These are phyloP conservation scores for Tokudaia muenninki DNA, from an alignment of 2,797 vertebrate genomes.

Conservation along the genomic window DNA sequence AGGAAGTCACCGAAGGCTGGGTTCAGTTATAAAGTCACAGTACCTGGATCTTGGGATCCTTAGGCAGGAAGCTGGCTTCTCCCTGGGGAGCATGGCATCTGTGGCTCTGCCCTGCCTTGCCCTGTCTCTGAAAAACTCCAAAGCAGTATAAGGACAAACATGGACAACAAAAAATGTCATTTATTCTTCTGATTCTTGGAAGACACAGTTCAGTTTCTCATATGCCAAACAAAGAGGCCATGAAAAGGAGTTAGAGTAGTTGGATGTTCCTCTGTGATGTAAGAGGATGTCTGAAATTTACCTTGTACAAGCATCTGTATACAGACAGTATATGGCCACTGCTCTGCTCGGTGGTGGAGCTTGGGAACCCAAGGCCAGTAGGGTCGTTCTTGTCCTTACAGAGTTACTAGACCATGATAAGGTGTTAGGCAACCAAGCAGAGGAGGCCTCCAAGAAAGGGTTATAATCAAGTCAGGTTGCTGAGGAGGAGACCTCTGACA, in stretches of 20 bases:
- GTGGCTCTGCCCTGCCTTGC: fast-evolving
- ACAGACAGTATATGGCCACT: background rate
- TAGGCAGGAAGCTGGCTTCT: too few relatives aligned
- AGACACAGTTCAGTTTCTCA: background rate
- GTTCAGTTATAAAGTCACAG: fast-evolving
- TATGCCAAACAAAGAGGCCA: background rate
- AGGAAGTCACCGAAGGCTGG: too few relatives aligned
- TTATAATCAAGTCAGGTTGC: too few relatives aligned
- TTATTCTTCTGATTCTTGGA: background rate
- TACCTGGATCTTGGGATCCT: background rate
- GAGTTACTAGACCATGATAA: background rate
- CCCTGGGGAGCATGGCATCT: fast-evolving
- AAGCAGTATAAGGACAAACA: fast-evolving
- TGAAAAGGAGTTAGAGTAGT: background rate
- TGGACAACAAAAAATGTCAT: too few relatives aligned
- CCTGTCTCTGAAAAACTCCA: background rate
- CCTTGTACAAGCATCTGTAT: background rate
- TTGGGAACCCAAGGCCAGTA: background rate
- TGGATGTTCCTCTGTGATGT: fast-evolving
- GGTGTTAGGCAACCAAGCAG: background rate
- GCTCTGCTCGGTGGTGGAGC: background rate
- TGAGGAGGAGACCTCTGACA: background rate
- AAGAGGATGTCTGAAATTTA: background rate
- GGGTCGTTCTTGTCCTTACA: background rate
- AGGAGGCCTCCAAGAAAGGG: background rate